phyloP scores from a whole-genome alignment of 2,888 invertebrate genomes.

The Coelogynopora nodosa region DNA sequence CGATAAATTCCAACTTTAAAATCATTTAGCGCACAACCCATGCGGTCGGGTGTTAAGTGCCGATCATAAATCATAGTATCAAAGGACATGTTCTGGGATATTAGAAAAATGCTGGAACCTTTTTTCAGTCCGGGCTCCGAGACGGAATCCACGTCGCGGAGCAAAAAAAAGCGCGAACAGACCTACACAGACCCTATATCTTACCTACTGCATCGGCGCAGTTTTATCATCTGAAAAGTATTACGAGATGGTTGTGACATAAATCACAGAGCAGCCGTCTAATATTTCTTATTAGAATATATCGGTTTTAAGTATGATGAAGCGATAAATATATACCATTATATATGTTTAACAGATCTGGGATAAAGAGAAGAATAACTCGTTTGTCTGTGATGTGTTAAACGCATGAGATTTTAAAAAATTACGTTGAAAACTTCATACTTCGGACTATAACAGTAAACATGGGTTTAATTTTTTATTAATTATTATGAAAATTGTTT shows the following conservation, averaged over 20 bases:
- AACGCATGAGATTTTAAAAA: no score
- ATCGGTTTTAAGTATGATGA: not conserved
- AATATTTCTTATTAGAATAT: not conserved
- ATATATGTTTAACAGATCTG: no score
- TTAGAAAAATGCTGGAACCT: not conserved
- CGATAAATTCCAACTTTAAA: conserved; percentile 18
- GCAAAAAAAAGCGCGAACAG: not conserved
- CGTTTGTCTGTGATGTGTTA: no score
- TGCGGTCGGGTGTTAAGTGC: not conserved
- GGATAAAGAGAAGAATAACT: no score
- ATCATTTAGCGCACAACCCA: not conserved
- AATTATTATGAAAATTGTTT: no score
- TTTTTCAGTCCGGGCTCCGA: not conserved
- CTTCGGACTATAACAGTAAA: no score
- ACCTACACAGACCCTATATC: no score
- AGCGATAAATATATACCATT: not conserved
- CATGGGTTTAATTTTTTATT: no score
- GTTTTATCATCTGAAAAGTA: not conserved
- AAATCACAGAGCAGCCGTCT: not conserved
- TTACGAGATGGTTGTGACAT: not conserved
- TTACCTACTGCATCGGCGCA: no score
- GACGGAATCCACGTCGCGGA: not conserved
- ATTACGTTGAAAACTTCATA: no score
- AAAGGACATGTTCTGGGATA: not conserved
- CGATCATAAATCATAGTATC: not conserved